These are phyloP conservation scores for Meles meles DNA, from an alignment of 2,113 vertebrate species.

Conservation along the genomic window DNA sequence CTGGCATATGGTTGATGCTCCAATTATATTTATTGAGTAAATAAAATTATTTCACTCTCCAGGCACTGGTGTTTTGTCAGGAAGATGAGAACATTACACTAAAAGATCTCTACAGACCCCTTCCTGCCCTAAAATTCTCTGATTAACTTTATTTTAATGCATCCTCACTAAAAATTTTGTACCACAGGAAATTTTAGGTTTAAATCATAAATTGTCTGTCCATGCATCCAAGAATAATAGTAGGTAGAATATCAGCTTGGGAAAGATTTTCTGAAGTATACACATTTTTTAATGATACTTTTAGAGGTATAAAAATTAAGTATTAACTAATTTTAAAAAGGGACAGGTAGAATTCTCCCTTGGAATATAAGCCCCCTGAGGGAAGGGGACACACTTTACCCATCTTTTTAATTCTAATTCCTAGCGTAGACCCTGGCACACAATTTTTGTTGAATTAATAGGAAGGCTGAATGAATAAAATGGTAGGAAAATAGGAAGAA, in stretches of 20 bases:
- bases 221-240: neutral
- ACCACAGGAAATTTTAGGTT: constrained; percentile 27
- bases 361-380: neutral
- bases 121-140: neutral
- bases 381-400: neutral
- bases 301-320: neutral
- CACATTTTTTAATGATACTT: neutral
- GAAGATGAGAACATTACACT: neutral
- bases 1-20: neutral
- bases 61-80: neutral
- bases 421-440: neutral
- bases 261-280: neutral
- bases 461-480: neutral
- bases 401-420: neutral
- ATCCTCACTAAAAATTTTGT: neutral
- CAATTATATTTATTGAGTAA: neutral
- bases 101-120: neutral
- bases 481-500: neutral
- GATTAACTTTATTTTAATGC: constrained; percentile 26
- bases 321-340: neutral
- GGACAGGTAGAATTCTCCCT: neutral
- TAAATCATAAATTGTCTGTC: neutral
- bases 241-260: neutral
- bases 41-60: neutral
- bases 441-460: neutral